Conservation (phyloP, 92 coral and sea anemone genomes). For the Siderastrea siderea region DNA sequence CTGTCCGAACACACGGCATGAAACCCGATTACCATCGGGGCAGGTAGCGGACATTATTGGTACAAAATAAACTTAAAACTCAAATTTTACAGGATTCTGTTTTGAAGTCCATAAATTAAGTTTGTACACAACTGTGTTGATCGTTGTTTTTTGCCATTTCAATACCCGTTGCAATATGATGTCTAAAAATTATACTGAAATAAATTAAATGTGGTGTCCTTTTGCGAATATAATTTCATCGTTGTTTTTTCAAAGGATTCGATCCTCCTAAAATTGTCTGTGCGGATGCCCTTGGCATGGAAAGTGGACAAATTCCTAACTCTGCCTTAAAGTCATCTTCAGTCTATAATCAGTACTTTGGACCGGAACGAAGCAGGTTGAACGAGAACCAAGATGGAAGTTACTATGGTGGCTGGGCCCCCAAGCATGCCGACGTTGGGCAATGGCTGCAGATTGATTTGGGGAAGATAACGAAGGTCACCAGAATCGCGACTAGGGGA, state of each 20-base stretch:
- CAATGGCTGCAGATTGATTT: slow-evolving; percentile 37
- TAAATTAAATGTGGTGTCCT: too few species aligned
- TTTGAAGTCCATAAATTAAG: too few species aligned
- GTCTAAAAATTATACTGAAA: too few species aligned
- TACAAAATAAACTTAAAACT: too few species aligned
- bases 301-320: slow-evolving; percentile 12
- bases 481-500: slow-evolving; percentile 44
- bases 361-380: slow-evolving; percentile 35
- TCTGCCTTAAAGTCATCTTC: slow-evolving; percentile 30
- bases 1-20: too few species aligned
- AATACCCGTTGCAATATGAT: too few species aligned
- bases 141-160: too few species aligned
- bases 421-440: slow-evolving; percentile 12
- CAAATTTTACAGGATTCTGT: too few species aligned
- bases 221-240: too few species aligned
- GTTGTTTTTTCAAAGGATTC: slow-evolving; percentile 3
- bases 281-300: slow-evolving; percentile 29
- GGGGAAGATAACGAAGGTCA: slow-evolving; percentile 24
- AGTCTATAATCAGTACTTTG: slow-evolving; percentile 23
- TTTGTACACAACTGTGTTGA: too few species aligned
- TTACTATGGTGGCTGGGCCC: slow-evolving; percentile 31
- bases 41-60: too few species aligned
- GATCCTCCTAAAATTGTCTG: slow-evolving; percentile 12
- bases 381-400: slow-evolving; percentile 16
- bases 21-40: too few species aligned